These are phyloP conservation scores for Pangasius mekongensis DNA, from an alignment of 2,797 vertebrate genomes.

Conservation along the genomic window DNA sequence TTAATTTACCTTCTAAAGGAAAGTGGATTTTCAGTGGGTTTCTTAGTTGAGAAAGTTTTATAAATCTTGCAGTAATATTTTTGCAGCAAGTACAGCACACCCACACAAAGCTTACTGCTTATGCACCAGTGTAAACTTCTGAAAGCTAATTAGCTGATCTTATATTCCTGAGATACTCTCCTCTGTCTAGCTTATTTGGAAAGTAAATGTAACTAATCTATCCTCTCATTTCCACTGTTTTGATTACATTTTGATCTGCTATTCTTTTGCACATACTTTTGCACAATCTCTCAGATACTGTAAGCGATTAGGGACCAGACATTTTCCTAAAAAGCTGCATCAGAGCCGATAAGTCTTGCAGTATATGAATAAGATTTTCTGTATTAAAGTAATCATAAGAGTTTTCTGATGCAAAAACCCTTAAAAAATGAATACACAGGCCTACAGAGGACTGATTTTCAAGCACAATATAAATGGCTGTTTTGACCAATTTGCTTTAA, in stretches of 20 bases:
- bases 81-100: neutral
- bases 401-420: neutral
- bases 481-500: neutral
- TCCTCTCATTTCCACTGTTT: neutral
- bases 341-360: neutral
- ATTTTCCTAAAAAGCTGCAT: neutral
- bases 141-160: constrained; percentile 33
- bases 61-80: neutral
- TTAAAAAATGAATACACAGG: neutral
- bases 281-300: neutral
- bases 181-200: neutral
- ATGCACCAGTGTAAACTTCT: constrained; percentile 25
- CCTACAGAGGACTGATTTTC: neutral
- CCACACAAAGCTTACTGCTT: constrained; percentile 28
- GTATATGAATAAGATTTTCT: neutral
- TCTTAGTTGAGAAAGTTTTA: constrained; percentile 19
- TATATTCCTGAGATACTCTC: constrained; percentile 13
- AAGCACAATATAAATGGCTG: neutral
- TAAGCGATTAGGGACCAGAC: neutral
- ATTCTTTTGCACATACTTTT: neutral
- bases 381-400: neutral
- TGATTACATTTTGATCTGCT: neutral
- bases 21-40: neutral
- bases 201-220: constrained; percentile 5
- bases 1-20: neutral